A percentile compares a stretch with the other conserved stretches of the same genome.
Conservation (phyloP, 1,140 invertebrate species). For the Apolygus lucorum region DNA sequence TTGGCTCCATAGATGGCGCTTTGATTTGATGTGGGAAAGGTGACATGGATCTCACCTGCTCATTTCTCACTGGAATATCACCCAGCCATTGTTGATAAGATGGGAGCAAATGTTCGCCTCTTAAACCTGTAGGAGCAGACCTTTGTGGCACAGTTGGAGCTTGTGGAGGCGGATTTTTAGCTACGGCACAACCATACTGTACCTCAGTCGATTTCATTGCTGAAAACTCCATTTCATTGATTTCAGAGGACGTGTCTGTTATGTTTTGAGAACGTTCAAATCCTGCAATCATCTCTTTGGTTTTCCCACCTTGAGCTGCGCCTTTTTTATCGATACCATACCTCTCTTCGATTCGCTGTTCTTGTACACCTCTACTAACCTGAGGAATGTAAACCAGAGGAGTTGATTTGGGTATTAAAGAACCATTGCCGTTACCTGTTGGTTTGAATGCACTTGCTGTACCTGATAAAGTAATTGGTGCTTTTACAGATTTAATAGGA, state of each 20-base stretch:
- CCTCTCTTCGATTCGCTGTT: background rate
- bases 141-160: slow-evolving; percentile 26
- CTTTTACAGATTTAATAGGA: slow-evolving; percentile 15
- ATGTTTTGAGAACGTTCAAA: slow-evolving; percentile 2
- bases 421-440: slow-evolving; percentile 1
- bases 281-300: slow-evolving; percentile 10
- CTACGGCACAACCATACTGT: background rate
- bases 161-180: slow-evolving; percentile 1
- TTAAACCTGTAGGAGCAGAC: slow-evolving; percentile 30
- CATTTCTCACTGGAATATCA: slow-evolving; percentile 37
- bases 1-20: slow-evolving; percentile 24
- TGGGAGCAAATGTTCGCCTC: slow-evolving; percentile 38
- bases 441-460: background rate
- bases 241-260: background rate
- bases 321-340: background rate
- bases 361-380: background rate
- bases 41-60: slow-evolving; percentile 27
- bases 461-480: background rate
- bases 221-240: background rate
- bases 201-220: background rate
- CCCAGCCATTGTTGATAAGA: slow-evolving; percentile 52
- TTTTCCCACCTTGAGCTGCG: background rate
- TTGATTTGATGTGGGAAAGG: slow-evolving; percentile 30
- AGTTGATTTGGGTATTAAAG: background rate
- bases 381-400: slow-evolving; percentile 1